A percentile compares a stretch with the other conserved stretches of the same genome.
Evolutionary conservation across 2,797 vertebrate genomes (phyloP).

Genomic region (Anguilla pacifica): DNA sequence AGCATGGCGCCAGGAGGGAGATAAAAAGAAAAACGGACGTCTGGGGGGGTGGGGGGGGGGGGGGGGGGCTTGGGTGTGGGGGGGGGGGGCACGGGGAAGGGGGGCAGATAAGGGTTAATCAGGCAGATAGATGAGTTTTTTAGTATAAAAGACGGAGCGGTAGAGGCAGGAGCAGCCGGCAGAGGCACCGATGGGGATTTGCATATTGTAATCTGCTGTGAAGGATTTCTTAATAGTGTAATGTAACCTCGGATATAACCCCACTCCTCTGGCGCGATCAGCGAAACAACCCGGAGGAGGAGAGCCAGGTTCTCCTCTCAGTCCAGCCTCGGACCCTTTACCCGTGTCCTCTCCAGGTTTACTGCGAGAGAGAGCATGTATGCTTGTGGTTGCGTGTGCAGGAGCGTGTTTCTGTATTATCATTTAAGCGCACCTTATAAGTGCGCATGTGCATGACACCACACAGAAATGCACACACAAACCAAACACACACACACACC

Average conservation of each 20-base stretch:
- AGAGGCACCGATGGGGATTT: conserved; percentile 23
- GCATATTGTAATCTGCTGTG: conserved; percentile 29
- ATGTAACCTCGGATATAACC: neutral
- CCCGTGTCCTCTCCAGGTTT: too few species aligned
- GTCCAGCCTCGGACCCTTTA: neutral
- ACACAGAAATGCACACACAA: conserved; percentile 36
- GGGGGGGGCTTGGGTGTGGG: conserved; percentile 19
- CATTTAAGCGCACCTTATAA: too few species aligned
- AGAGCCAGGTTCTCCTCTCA: neutral
- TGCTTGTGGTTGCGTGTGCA: neutral
- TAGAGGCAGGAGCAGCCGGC: conserved; percentile 23
- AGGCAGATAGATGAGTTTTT: conserved; percentile 19
- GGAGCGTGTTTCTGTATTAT: conserved; percentile 19
- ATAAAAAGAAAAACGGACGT: conserved; percentile 85
- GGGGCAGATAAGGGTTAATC: conserved; percentile 20
- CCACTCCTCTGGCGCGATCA: conserved; percentile 1
- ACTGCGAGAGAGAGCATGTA: conserved; percentile 19
- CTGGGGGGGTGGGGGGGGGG: conserved; percentile 70
- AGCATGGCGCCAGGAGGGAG: conserved; percentile 90
- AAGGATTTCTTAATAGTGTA: conserved; percentile 22
- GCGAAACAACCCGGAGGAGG: neutral
- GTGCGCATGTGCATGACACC: neutral
- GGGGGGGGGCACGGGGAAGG: conserved; percentile 29
- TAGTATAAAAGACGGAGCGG: conserved; percentile 8
- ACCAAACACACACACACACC: neutral